phyloP scores from a whole-genome alignment of 2,888 invertebrate genomes.

The Auanema sp. region DNA sequence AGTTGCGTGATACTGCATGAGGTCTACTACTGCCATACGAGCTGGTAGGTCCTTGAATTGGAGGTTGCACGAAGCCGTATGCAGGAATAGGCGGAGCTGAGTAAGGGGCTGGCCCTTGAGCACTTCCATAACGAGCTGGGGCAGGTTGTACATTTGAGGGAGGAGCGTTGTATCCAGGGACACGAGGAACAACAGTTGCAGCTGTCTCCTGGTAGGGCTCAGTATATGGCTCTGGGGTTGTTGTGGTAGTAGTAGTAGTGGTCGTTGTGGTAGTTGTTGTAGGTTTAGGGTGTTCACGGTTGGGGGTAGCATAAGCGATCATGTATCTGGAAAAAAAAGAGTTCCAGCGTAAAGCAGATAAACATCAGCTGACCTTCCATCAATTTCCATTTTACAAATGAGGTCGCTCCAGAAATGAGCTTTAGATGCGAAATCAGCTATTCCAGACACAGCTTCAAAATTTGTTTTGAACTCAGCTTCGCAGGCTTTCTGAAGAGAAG shows the following conservation, averaged over 20 bases:
- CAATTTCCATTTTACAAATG: constrained; percentile 50
- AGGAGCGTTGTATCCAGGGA: no score
- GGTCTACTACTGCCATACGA: no score
- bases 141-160: no score
- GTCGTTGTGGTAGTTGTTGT: constrained; percentile 7
- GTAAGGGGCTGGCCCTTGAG: no score
- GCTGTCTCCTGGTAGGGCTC: no score
- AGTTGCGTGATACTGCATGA: no score
- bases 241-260: constrained; percentile 10
- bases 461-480: constrained; percentile 49
- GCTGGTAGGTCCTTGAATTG: no score
- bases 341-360: not conserved
- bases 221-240: not conserved
- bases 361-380: constrained; percentile 29
- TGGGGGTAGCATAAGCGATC: constrained; percentile 49
- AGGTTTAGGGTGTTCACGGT: constrained; percentile 21
- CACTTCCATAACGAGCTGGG: no score
- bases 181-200: no score
- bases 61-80: no score
- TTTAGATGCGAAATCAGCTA: constrained; percentile 59
- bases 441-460: constrained; percentile 54
- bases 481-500: constrained; percentile 18
- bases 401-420: constrained; percentile 50
- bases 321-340: constrained; percentile 27
- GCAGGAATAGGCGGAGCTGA: no score